Conservation (phyloP, 2,888 invertebrate species). For the Cheilosia vernalis region DNA sequence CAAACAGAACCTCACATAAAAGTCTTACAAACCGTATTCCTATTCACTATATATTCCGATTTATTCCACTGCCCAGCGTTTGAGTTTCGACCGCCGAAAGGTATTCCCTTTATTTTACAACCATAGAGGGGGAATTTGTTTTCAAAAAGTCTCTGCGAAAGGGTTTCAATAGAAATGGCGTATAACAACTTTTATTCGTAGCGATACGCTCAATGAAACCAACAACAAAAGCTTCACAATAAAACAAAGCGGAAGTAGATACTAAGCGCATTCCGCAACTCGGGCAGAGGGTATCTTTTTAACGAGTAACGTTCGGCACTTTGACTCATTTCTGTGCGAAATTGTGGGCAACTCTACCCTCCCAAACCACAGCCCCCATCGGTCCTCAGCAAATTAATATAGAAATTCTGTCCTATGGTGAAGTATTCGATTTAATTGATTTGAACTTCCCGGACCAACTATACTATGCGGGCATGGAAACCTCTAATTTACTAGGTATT, state of each 20-base stretch:
- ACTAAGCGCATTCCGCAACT: neutral
- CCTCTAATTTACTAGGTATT: neutral
- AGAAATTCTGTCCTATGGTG: neutral
- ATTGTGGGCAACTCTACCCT: neutral
- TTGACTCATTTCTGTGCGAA: neutral
- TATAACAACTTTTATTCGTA: neutral
- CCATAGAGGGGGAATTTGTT: neutral
- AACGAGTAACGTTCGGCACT: neutral
- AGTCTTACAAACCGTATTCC: neutral
- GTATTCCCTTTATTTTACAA: neutral
- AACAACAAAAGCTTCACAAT: neutral
- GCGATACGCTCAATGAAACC: neutral
- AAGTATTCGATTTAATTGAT: neutral
- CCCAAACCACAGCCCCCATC: neutral
- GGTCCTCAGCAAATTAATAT: neutral
- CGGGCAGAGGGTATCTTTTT: neutral
- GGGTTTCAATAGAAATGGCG: neutral
- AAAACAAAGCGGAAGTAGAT: conserved; percentile 1
- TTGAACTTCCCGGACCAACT: neutral
- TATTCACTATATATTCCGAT: neutral
- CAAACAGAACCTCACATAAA: neutral
- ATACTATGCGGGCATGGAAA: neutral
- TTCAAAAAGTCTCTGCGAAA: neutral
- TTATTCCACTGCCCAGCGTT: too few species aligned
- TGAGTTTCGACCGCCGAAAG: neutral